Conservation (phyloP, 2,888 invertebrate species). For the Lasioglossum oenotherae region DNA sequence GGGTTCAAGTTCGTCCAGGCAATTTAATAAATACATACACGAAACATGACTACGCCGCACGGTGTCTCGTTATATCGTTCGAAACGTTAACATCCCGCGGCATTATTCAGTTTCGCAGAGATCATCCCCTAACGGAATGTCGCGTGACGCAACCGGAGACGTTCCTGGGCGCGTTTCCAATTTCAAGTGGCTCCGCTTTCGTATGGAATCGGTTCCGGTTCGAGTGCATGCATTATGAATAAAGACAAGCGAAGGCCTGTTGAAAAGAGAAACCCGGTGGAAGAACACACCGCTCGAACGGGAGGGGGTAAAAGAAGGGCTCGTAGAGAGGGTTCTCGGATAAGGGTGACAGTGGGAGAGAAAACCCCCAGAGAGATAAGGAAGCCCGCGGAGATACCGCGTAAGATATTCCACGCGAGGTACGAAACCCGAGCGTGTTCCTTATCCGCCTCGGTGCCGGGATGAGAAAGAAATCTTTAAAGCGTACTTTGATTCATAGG, state of each 20-base stretch:
- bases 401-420: constrained; percentile 66
- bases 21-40: constrained; percentile 1
- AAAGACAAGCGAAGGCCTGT: constrained; percentile 9
- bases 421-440: constrained; percentile 54
- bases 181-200: constrained; percentile 48
- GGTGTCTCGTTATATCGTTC: neutral
- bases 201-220: constrained; percentile 22
- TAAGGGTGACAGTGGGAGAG: neutral
- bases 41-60: neutral
- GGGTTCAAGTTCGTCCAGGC: neutral
- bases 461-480: constrained; percentile 78
- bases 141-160: constrained; percentile 23
- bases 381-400: constrained; percentile 32
- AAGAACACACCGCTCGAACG: neutral
- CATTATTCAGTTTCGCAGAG: constrained; percentile 9
- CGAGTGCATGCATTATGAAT: constrained; percentile 39
- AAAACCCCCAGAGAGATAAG: constrained; percentile 22
- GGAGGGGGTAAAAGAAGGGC: neutral
- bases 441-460: constrained; percentile 63
- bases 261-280: constrained; percentile 11
- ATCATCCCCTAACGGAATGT: constrained; percentile 19
- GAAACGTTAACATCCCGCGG: neutral
- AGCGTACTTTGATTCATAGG: constrained; percentile 81
- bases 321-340: neutral
- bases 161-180: constrained; percentile 37